phyloP scores from a whole-genome alignment of 2,888 invertebrate genomes.

The Ormia ochracea region DNA sequence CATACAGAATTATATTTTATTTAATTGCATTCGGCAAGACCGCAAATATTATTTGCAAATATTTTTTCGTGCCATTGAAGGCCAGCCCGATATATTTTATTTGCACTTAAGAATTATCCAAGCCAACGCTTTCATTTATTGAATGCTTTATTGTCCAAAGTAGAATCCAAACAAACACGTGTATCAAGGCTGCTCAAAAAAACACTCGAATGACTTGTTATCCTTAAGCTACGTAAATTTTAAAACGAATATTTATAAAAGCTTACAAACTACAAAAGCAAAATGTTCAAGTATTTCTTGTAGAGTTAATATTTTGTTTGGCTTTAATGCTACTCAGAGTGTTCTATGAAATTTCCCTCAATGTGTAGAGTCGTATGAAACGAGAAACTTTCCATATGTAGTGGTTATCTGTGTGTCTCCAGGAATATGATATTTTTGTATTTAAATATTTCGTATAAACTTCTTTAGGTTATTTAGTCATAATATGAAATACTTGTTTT shows the following conservation, averaged over 20 bases:
- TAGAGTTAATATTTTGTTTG: background rate
- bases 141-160: background rate
- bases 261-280: slow-evolving; percentile 9
- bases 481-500: no score
- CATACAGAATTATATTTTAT: no score
- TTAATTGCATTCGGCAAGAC: no score
- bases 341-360: background rate
- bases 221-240: background rate
- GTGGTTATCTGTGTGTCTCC: background rate
- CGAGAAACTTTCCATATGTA: background rate
- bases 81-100: slow-evolving; percentile 30
- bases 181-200: background rate
- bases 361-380: background rate
- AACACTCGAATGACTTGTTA: slow-evolving; percentile 13
- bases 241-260: background rate
- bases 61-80: slow-evolving; percentile 18
- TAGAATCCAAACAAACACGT: background rate
- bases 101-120: slow-evolving; percentile 39
- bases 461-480: no score
- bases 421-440: no score
- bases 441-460: no score
- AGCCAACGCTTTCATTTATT: slow-evolving; percentile 25
- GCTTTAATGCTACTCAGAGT: background rate
- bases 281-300: background rate
- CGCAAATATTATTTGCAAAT: no score